Evolutionary conservation across 2,797 vertebrate genomes (phyloP).

Genomic region (Xenopus petersii): DNA sequence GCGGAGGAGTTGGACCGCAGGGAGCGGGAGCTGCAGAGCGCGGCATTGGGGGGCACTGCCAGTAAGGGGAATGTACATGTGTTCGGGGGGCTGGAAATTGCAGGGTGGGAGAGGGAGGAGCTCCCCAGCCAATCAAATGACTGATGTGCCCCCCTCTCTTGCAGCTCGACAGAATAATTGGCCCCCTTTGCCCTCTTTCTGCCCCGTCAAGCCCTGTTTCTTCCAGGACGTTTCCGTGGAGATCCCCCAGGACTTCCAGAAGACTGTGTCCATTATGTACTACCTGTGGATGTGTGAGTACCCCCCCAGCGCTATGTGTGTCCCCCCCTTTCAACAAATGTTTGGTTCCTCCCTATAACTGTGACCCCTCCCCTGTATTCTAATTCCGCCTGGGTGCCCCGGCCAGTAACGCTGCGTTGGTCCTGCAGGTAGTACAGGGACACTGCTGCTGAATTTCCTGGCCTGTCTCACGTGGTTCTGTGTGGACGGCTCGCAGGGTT

Average conservation of each 20-base stretch:
- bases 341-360: background rate
- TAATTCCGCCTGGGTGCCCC: background rate
- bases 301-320: too few relatives aligned
- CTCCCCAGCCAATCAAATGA: too few relatives aligned
- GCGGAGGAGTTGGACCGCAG: constrained; percentile 86
- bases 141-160: background rate
- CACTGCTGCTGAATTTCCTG: constrained; percentile 82
- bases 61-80: constrained; percentile 60
- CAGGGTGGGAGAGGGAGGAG: too few relatives aligned
- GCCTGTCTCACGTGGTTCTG: constrained; percentile 85
- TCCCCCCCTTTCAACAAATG: too few relatives aligned
- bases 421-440: constrained; percentile 61
- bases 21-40: constrained; percentile 84
- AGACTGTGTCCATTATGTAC: constrained; percentile 87
- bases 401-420: background rate
- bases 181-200: constrained; percentile 90
- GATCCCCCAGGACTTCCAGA: constrained; percentile 87
- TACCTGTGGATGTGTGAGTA: constrained; percentile 96
- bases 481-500: constrained; percentile 60
- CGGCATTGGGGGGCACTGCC: constrained; percentile 71
- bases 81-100: too few relatives aligned
- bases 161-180: constrained; percentile 88
- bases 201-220: constrained; percentile 90
- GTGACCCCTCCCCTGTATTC: too few relatives aligned
- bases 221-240: constrained; percentile 93